These are phyloP conservation scores for Asobara japonica DNA, from an alignment of 1,140 invertebrate species.

Conservation along the genomic window DNA sequence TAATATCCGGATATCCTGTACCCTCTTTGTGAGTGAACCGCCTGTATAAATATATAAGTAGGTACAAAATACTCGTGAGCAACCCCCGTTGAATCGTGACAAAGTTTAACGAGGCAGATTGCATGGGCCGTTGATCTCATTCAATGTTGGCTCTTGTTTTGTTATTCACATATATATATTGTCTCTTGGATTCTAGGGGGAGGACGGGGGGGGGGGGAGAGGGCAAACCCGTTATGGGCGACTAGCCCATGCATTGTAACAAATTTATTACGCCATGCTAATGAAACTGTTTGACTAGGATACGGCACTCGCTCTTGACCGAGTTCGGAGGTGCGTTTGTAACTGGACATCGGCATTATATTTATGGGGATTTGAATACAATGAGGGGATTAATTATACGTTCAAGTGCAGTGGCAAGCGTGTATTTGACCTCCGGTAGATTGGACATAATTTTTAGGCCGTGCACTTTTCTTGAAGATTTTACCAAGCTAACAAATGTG, in stretches of 20 bases:
- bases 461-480: no score
- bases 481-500: no score
- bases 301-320: constrained; percentile 2
- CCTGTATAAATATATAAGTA: neutral
- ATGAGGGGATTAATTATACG: neutral
- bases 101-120: constrained; percentile 22
- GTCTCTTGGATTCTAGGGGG: neutral
- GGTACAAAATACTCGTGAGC: constrained; percentile 7
- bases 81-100: constrained; percentile 7
- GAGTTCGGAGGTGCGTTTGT: neutral
- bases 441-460: no score
- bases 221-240: neutral
- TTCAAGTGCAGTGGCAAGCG: neutral
- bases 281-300: constrained; percentile 15
- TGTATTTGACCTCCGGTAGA: neutral
- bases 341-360: neutral
- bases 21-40: neutral
- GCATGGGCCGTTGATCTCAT: constrained; percentile 20
- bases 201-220: neutral
- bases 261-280: constrained; percentile 20
- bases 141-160: constrained; percentile 4
- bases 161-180: constrained; percentile 18
- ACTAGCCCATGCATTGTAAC: neutral
- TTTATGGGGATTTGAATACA: constrained; percentile 3
- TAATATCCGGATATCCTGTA: constrained; percentile 15